Base-by-base conservation (phyloP, 2,113 vertebrate genomes). In the Scatophagus argus region DNA sequence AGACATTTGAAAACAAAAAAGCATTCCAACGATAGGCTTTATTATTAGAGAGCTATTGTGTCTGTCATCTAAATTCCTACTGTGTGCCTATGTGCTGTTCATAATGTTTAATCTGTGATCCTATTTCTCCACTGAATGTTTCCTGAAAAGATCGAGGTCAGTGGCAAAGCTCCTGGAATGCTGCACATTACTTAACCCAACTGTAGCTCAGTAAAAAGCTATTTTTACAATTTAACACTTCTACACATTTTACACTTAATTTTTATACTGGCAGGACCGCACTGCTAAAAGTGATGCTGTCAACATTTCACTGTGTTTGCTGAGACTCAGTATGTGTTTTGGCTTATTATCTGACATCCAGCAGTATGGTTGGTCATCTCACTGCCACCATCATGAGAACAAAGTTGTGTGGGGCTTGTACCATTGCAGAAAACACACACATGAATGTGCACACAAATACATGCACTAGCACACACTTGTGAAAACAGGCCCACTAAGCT, bases 61-160 rank as follows among this genome's bases (percentile, higher is more conserved):
- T 47, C 39, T 80, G 34, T 39, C 43, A 80, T 74, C 49, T 74
- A 67, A 77, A 87, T 83, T 80, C 66, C 65, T 58, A 36, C 52
- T 65, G 17, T 39, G 69, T 66, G 44, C 47, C 47, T 68, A 61
- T 69, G 76, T 76, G 52, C 52, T 61, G 77, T 79, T 88, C 84
- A 88, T 82, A 78, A 82, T 86, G 73, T 81, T 88, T 89, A 81
- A 90, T 89, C 76, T 89, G 56, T 87, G 81, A 88, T 87, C 65
- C 82, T 63, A 76, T 85, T 88, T 79, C 76, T 81, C 74, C 31
- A 58, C 78, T 77, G 27, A 79, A 82, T 75, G 76, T 89, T 92
- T 92, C 87, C 88, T 88, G 81, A 88, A 91, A 87, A 87, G 89
- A 90, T 87, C 88, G 76, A 88, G 87, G 89, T 88, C 85, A 90